These are phyloP conservation scores for Columba guinea DNA, from an alignment of 2,797 vertebrate genomes.

Conservation along the genomic window DNA sequence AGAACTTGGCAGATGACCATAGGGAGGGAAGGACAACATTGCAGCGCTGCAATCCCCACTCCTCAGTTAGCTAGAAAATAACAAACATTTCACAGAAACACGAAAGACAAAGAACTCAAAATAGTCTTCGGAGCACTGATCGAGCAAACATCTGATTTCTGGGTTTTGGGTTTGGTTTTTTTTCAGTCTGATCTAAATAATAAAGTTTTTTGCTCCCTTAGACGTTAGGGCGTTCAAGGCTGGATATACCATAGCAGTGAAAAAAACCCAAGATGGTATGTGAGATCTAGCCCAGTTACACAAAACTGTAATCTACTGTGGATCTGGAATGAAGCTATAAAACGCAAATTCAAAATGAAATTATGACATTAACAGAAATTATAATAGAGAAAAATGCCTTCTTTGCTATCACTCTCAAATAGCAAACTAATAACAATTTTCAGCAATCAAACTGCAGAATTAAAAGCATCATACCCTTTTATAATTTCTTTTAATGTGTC, in stretches of 20 bases:
- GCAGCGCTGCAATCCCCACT: not conserved
- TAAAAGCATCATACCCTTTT: not conserved
- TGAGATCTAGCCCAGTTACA: not conserved
- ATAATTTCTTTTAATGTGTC: not conserved
- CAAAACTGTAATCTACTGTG: not conserved
- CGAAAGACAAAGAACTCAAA: not conserved
- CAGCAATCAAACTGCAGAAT: not conserved
- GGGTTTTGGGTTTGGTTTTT: not conserved
- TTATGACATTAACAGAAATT: not conserved
- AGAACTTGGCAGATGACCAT: not conserved
- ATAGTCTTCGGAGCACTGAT: not conserved
- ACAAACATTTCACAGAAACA: not conserved
- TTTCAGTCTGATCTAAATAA: not conserved
- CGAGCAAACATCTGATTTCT: not conserved
- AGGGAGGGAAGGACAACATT: not conserved
- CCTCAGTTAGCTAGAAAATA: not conserved
- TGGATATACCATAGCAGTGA: fast-evolving
- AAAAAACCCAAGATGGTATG: too few species aligned
- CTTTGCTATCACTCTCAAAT: not conserved
- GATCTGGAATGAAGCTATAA: not conserved
- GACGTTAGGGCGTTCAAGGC: not conserved
- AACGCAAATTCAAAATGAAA: not conserved
- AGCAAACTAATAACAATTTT: not conserved
- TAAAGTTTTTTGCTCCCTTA: not conserved
- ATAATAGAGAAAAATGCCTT: not conserved